These are phyloP conservation scores for Oedothorax gibbosus DNA, from an alignment of 1,140 invertebrate species.

Conservation along the genomic window DNA sequence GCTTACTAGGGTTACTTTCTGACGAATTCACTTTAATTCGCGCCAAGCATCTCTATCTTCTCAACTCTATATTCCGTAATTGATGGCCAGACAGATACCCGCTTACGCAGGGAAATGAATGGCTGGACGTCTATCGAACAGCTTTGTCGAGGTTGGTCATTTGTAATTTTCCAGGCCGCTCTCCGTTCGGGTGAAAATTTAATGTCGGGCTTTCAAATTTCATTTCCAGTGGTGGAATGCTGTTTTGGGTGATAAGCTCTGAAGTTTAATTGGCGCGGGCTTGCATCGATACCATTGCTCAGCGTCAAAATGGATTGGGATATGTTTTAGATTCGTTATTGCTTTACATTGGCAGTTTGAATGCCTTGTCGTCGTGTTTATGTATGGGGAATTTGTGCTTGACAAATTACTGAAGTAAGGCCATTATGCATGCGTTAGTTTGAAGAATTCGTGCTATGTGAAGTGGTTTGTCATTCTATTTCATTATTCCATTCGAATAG, in stretches of 20 bases:
- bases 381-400: background rate
- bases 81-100: conserved; percentile 26
- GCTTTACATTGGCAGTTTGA: too few species aligned
- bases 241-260: conserved; percentile 31
- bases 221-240: conserved; percentile 25
- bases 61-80: background rate
- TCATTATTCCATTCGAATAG: too few species aligned
- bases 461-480: too few species aligned
- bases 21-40: too few species aligned
- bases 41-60: too few species aligned
- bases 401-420: too few species aligned
- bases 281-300: conserved; percentile 7
- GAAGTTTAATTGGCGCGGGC: conserved; percentile 27
- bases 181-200: conserved; percentile 23
- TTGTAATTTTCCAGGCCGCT: conserved; percentile 42
- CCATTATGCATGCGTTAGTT: too few species aligned
- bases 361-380: background rate
- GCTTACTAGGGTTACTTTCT: too few species aligned
- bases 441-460: too few species aligned
- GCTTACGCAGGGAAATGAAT: background rate
- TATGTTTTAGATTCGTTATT: too few species aligned
- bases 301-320: conserved; percentile 13
- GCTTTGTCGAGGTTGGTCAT: conserved; percentile 5
- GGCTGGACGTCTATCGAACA: conserved; percentile 17
- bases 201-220: conserved; percentile 25